Base-by-base conservation (phyloP, 2,888 invertebrate genomes). In the Ypsolopha scabrella region DNA sequence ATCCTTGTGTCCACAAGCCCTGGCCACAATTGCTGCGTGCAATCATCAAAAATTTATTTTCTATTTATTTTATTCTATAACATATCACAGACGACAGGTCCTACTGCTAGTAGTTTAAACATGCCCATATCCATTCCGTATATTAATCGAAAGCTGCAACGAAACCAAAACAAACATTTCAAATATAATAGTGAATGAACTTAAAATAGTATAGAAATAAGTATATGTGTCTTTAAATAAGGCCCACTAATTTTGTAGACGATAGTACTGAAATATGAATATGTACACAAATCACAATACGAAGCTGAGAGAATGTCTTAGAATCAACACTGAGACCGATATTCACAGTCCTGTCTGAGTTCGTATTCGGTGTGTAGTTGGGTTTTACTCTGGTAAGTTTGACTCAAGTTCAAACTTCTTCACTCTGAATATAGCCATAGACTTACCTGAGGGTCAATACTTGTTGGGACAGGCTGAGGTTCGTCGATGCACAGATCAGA, bases 401-500 rank as follows among this genome's bases (percentile, higher is more conserved):
- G 2, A 24, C 24, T 24, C 24, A 24, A 24, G 4, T 24, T 24
- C 2, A 4, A 24, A 24, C 24, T 24, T 24, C 2, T 24, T 24
- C 24, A 24, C 24, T 24, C 24, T 24, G 24, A 24, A 24, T 24
- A 24, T 24, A 24, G 24, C 24, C 24, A 24, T 24, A 24, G 24
- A 57, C 57, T 48, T 73, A 86, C 86, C 83, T 86, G 86, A 48
- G 85, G 85, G 57, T 86, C 86, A 55, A 85, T 83, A 58, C 67
- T 80, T 9, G 80, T 68, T 33, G 86, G 85, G 47, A 74, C 68
- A 9, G 77, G 65, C 54, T 76, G 80, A 41, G 73, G 73, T 53
- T 95, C 94, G 67, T 94, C 94, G 63, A 95, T 90, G 77, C 95
- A 95, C 58, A 96, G 88, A 77, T 96, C 96, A n/a, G 95, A 95